These are phyloP conservation scores for Drosophila neoperkinsi DNA, from an alignment of 2,888 invertebrate genomes.

Conservation along the genomic window DNA sequence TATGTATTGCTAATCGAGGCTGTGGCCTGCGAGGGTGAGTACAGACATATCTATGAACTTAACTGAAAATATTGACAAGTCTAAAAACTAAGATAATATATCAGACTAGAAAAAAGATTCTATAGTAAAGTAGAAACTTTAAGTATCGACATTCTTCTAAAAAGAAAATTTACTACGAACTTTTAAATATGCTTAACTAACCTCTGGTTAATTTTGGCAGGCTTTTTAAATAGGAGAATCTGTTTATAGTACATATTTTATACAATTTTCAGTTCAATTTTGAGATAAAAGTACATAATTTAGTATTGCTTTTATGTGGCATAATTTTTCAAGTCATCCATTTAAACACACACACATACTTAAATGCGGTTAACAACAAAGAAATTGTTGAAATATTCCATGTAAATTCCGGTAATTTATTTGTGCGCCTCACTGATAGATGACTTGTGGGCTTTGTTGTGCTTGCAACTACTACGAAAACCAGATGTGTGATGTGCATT, in stretches of 20 bases:
- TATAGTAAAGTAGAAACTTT: neutral
- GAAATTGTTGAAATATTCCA: constrained; percentile 39
- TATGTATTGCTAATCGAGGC: too few species aligned
- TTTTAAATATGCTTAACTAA: too few species aligned
- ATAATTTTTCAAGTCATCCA: constrained; percentile 7
- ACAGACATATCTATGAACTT: neutral
- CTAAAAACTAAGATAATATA: neutral
- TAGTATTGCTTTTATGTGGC: neutral
- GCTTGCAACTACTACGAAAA: constrained; percentile 55
- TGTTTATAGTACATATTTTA: neutral
- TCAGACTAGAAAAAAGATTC: neutral
- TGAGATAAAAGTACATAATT: neutral
- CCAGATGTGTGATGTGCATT: constrained; percentile 57
- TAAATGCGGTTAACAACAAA: constrained; percentile 51
- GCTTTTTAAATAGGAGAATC: neutral
- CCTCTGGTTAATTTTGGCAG: neutral
- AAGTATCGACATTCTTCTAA: neutral
- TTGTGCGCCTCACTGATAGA: constrained; percentile 37
- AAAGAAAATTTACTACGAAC: too few species aligned
- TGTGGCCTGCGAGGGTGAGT: constrained; percentile 83
- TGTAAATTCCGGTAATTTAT: constrained; percentile 38
- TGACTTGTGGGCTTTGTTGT: constrained; percentile 29
- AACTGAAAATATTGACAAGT: neutral
- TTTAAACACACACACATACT: constrained; percentile 6
- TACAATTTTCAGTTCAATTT: neutral